Evolutionary conservation across 2,888 invertebrate genomes (phyloP), one percentile per base, ranked within the genome.

Genomic region (Allacma fusca): DNA sequence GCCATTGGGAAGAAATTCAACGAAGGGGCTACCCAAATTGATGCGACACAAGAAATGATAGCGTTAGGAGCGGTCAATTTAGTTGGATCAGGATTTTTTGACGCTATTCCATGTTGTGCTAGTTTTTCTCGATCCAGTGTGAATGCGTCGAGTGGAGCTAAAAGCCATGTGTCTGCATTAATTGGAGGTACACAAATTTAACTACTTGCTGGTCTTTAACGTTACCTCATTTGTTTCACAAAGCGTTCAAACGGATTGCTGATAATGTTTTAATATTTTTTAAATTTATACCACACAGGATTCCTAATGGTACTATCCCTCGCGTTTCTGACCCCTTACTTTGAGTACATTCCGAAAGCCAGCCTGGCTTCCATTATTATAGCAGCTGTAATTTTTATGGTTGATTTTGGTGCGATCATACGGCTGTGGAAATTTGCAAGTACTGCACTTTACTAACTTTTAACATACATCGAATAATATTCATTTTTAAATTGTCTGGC

Each of bases 1-100:
- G 97, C 97, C 13, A 97, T 97, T 82, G 96, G 96, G 4, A 97
- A 97, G 87, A 95, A 97, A 43, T 97, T 97, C 86, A 93, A 97
- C 1, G 88, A 88, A 80, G 92, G 91, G 74, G 40, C n/a, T 5
- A 89, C 89, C 28, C 89, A 90, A 2, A 90, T 97, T 78, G 93
- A 95, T 87, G 94, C 96, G 0, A 93, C 94, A 7, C 97, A 97
- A 88, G 97, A 97, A 89, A 94, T 97, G 92, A 86, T 95, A 81
- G 93, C 95, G 0, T 89, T 96, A 75, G 94, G 94, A 12, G 85
- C 93, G 75, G 92, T 93, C 85, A 96, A 97, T 87, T 88, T 94
- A 82, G 88, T 92, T 78, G 96, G 96, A 29, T 65, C 68, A 13
- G 91, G 94, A 65, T 92, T 94, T 86, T 91, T 95, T 74, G 91